These are phyloP conservation scores for Aphelenchoides besseyi DNA, from an alignment of 1,140 invertebrate species.

Conservation along the genomic window DNA sequence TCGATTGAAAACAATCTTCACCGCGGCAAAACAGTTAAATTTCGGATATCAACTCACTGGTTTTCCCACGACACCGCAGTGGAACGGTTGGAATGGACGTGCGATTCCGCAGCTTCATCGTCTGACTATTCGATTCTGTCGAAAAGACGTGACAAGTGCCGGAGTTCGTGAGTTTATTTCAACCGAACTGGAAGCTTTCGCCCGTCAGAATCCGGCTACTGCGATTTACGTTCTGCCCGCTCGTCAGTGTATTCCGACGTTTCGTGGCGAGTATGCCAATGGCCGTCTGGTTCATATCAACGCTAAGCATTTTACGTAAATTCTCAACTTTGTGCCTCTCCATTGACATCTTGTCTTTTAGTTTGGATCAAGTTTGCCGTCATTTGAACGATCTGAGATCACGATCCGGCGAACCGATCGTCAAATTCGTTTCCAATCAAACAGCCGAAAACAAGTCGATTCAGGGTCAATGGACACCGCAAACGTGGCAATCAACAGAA, in stretches of 20 bases:
- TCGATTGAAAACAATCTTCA: constrained; percentile 47
- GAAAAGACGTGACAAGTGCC: constrained; percentile 37
- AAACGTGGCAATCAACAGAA: constrained; percentile 20
- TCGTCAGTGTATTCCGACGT: constrained; percentile 32
- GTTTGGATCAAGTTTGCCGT: constrained; percentile 36
- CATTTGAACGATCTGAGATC: constrained; percentile 44
- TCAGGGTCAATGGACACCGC: constrained; percentile 44
- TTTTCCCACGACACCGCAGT: constrained; percentile 36
- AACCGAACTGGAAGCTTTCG: constrained; percentile 34
- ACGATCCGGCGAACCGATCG: constrained; percentile 41
- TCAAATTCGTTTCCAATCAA: constrained; percentile 40
- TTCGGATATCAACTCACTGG: constrained; percentile 47
- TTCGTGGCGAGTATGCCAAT: constrained; percentile 49
- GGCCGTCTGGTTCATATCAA: constrained; percentile 46
- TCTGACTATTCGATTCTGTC: constrained; percentile 39
- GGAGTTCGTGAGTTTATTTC: constrained; percentile 47
- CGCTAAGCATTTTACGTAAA: constrained; percentile 36
- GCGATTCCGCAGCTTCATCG: constrained; percentile 44
- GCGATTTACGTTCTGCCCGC: constrained; percentile 47
- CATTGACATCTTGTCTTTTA: constrained; percentile 17
- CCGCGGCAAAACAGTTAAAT: constrained; percentile 44
- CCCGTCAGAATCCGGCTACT: constrained; percentile 37
- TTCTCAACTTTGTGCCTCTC: not conserved
- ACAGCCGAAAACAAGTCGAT: constrained; percentile 40
- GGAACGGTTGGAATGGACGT: constrained; percentile 34